Evolutionary conservation across 2,797 vertebrate species (phyloP), one percentile per base, ranked within the genome.

Genomic region (Sternarchorhynchus goeldii): DNA sequence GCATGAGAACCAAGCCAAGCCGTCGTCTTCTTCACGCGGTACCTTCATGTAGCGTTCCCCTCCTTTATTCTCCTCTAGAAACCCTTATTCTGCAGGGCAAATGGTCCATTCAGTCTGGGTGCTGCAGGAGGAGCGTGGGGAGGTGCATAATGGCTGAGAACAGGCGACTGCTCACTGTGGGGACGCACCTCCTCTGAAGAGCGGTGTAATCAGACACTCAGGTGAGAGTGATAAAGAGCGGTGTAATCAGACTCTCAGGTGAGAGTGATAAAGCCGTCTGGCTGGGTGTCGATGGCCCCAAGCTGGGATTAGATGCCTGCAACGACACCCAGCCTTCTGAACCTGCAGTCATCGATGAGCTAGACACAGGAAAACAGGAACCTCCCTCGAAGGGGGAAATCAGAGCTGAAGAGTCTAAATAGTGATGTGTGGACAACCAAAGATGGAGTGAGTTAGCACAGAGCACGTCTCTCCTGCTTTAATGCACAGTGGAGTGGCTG

Each of bases 301-400:
- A 17, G 70, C 60, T 32, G 66, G 73, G 57, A 65, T 82, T 67
- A 58, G 39, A 59, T 2, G 39, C 59, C 75, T 68, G 45, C 0
- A 32, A 55, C 4, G 65, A 45, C 5, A 5, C 74, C 32, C 32
- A 66, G 55, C 1, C 69, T 65, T 83, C 53, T 63, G 64, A 77
- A 72, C 65, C 10, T 6, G 39, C 39, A 71, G 39, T 32, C 63
- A 73, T 60, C n/a, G 34, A 56, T 78, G 82, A 82, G 62, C 80
- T 77, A 81, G 45, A 68, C 58, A 31, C 21, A 21, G 5, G 64
- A 64, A 76, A 70, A 77, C 72, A 78, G 21, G 6, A 39, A 63
- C 58, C 74, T 55, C 58, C 53, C 58, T 72, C 45, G n/a, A 17
- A 67, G 73, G 73, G 57, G 21, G 32, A 25, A 17, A 56, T 31